Evolutionary conservation across 2,113 vertebrate species (phyloP).

Genomic region (Laterallus jamaicensis): DNA sequence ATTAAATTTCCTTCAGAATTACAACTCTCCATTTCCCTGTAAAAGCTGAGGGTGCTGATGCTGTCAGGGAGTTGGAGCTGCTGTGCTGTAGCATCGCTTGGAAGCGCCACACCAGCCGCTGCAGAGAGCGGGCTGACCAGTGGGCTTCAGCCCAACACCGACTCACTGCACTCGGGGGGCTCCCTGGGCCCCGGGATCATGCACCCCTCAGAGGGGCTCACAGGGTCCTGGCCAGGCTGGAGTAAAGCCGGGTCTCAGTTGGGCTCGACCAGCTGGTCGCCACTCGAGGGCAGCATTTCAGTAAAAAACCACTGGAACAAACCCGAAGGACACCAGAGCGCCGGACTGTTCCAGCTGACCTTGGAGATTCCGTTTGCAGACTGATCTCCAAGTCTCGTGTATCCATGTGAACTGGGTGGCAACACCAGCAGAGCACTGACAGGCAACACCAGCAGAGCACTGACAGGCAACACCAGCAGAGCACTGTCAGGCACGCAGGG

Average conservation of each 20-base stretch:
- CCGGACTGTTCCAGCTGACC: not conserved
- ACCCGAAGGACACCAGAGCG: not conserved
- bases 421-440: not conserved
- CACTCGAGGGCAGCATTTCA: constrained; percentile 55
- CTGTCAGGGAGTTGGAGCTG: not conserved
- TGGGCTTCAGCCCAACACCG: not conserved
- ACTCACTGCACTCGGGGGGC: accelerated
- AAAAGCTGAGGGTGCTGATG: not conserved
- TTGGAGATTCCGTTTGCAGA: not conserved
- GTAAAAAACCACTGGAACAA: not conserved
- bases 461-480: not conserved
- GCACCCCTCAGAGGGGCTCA: accelerated
- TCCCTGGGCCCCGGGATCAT: not conserved
- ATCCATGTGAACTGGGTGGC: not conserved
- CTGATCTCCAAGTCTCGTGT: not conserved
- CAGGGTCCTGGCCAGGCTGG: not conserved
- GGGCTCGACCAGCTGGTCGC: not conserved
- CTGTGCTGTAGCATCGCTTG: not conserved
- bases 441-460: not conserved
- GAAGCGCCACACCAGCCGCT: accelerated
- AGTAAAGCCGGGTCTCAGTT: not conserved
- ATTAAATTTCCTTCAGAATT: not conserved
- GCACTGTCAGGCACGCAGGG: not conserved
- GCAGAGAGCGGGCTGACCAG: not conserved
- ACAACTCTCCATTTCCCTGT: not conserved